These are phyloP conservation scores for Nemurella pictetii DNA, from an alignment of 2,888 invertebrate species.

Conservation along the genomic window DNA sequence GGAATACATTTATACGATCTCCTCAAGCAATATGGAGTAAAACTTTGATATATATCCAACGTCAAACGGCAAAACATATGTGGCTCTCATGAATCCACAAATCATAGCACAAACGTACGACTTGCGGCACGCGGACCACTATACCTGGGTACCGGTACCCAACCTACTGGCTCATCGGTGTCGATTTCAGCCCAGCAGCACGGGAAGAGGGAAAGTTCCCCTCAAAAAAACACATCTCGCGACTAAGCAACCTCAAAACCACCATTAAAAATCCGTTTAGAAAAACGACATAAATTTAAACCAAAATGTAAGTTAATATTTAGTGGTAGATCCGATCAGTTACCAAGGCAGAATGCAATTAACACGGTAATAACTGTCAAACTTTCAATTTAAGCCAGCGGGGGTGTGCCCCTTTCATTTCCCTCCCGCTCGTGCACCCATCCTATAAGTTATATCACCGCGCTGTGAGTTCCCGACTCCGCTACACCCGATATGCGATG, in stretches of 20 bases:
- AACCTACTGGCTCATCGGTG: too few relatives aligned
- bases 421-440: neutral
- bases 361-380: conserved; percentile 26
- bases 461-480: neutral
- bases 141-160: neutral
- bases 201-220: neutral
- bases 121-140: neutral
- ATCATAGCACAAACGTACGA: neutral
- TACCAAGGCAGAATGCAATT: conserved; percentile 19
- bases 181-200: neutral
- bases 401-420: neutral
- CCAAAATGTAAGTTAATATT: neutral
- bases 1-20: neutral
- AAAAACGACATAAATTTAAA: neutral
- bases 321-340: neutral
- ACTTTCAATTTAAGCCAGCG: conserved; percentile 25
- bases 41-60: neutral
- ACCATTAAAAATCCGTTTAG: neutral
- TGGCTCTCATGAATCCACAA: neutral
- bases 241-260: too few relatives aligned
- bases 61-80: neutral
- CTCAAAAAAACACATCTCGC: neutral
- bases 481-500: neutral
- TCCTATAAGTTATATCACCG: neutral
- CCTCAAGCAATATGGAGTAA: neutral